Conservation (phyloP, 1,140 invertebrate species). For the Grapholita molesta region DNA sequence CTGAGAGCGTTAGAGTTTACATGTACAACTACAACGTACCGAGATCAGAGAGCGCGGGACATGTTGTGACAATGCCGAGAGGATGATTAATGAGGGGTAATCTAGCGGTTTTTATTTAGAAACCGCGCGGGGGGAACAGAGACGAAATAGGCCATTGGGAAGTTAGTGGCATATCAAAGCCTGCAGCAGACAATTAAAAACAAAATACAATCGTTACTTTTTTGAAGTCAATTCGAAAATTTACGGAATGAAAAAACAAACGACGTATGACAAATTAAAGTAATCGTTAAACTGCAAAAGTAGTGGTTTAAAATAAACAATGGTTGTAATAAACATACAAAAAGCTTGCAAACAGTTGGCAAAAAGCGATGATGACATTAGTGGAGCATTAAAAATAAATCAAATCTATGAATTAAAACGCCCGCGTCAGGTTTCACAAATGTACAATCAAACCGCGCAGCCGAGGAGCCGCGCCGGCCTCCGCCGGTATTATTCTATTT, state of each 20-base stretch:
- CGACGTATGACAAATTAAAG: too few species aligned
- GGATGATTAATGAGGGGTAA: slow-evolving; percentile 66
- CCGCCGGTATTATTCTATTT: slow-evolving; percentile 45
- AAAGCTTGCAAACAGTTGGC: neutral
- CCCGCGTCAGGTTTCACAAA: slow-evolving; percentile 45
- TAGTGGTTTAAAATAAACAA: too few species aligned
- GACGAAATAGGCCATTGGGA: slow-evolving; percentile 55
- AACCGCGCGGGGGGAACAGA: slow-evolving; percentile 38
- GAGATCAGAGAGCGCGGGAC: slow-evolving; percentile 55
- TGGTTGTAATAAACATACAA: neutral
- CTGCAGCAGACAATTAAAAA: slow-evolving; percentile 4
- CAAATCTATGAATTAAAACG: slow-evolving; percentile 29
- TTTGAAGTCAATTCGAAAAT: neutral
- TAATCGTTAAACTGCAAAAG: too few species aligned
- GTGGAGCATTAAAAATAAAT: slow-evolving; percentile 31
- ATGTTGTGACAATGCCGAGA: slow-evolving; percentile 55
- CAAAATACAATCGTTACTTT: neutral
- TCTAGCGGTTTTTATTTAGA: slow-evolving; percentile 62
- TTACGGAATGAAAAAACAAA: too few species aligned
- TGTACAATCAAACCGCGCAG: slow-evolving; percentile 36
- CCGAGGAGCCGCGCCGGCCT: slow-evolving; percentile 35
- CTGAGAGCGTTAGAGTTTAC: slow-evolving; percentile 37
- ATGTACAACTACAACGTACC: slow-evolving; percentile 34
- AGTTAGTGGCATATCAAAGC: slow-evolving; percentile 18
- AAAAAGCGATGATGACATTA: slow-evolving; percentile 13